Percentiles rank a stretch among this genome's conserved stretches.
phyloP scores from a whole-genome alignment of 2,113 vertebrate species.

The Melanerpes formicivorus region DNA sequence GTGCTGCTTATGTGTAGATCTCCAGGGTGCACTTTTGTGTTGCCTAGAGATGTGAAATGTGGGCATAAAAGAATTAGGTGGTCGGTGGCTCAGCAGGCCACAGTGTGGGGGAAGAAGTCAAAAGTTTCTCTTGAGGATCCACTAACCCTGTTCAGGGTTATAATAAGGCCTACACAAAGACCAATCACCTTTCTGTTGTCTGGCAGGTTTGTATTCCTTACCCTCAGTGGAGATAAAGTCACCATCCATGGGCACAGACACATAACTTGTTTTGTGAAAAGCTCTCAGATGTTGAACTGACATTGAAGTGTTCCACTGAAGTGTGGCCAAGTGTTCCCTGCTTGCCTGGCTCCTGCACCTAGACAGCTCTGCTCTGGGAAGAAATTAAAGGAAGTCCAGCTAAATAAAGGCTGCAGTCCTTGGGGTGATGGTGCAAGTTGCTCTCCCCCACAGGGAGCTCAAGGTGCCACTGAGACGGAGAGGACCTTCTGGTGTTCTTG shows the following conservation, averaged over 20 bases:
- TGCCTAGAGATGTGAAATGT: not conserved
- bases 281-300: not conserved
- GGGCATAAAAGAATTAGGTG: not conserved
- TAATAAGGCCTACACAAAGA: not conserved
- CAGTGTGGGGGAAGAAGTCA: not conserved
- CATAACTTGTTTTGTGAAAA: not conserved
- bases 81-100: not conserved
- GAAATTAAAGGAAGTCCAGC: not conserved
- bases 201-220: not conserved
- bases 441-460: not conserved
- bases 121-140: not conserved
- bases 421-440: not conserved
- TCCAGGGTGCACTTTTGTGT: not conserved
- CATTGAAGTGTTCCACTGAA: no score
- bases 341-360: not conserved
- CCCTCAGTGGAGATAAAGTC: not conserved
- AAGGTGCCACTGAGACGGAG: rapidly evolving
- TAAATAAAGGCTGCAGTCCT: not conserved
- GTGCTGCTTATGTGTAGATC: not conserved
- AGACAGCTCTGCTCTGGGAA: not conserved
- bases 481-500: not conserved
- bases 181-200: not conserved
- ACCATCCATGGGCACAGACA: not conserved
- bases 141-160: not conserved
- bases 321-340: not conserved